phyloP scores from a whole-genome alignment of 2,797 vertebrate genomes.

The Tapera naevia region DNA sequence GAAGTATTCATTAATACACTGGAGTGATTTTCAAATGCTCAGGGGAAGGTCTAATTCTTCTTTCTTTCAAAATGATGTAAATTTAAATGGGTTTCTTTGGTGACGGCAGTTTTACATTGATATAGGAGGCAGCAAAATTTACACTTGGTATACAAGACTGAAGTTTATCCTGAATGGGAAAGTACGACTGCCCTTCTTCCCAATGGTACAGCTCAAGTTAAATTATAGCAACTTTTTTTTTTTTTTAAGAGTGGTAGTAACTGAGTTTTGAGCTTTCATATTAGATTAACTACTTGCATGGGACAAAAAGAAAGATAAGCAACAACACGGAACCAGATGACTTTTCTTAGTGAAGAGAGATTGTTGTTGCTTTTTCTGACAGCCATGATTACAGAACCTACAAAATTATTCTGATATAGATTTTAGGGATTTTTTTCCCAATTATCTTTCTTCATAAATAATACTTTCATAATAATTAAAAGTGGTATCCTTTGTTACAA shows the following conservation, averaged over 20 bases:
- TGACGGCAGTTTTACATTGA: not conserved
- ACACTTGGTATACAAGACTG: not conserved
- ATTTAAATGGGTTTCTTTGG: constrained; percentile 2
- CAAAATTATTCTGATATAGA: constrained; percentile 51
- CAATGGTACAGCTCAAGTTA: not conserved
- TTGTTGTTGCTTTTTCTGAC: constrained; percentile 46
- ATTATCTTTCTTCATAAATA: constrained; percentile 49
- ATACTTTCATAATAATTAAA: constrained; percentile 63
- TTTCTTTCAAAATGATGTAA: not conserved
- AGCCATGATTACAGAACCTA: constrained; percentile 54
- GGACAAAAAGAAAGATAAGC: constrained; percentile 27
- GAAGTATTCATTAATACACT: constrained; percentile 21
- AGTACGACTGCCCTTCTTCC: not conserved
- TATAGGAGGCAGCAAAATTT: not conserved
- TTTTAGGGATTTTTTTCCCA: constrained; percentile 62
- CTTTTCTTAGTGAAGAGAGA: constrained; percentile 8
- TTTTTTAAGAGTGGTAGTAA: not conserved
- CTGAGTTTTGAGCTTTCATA: constrained; percentile 32
- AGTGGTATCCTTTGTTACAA: constrained; percentile 69
- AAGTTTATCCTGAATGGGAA: not conserved
- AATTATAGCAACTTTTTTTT: not conserved
- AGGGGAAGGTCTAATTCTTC: constrained; percentile 3
- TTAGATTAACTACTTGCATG: constrained; percentile 24
- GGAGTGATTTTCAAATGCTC: constrained; percentile 15
- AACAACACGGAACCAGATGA: constrained; percentile 1